Evolutionary conservation across 2,797 vertebrate species (phyloP).

Genomic region (Eurystomus glaucurus): DNA sequence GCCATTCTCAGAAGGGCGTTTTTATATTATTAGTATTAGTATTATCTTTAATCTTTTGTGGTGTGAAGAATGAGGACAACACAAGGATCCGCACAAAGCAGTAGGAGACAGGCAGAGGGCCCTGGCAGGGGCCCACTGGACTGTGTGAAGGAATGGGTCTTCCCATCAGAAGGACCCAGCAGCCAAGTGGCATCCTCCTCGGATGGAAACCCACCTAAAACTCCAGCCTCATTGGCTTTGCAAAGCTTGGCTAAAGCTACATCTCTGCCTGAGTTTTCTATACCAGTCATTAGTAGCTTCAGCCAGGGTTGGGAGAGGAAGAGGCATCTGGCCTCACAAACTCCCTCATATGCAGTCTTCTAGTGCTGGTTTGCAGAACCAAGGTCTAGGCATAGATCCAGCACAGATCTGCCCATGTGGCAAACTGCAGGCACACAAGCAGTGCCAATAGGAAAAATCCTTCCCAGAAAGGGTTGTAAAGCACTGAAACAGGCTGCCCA

Average conservation of each 20-base stretch:
- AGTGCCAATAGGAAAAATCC: neutral
- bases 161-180: neutral
- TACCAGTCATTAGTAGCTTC: neutral
- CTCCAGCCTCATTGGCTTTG: accelerated
- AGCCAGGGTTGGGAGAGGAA: neutral
- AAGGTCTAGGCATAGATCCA: neutral
- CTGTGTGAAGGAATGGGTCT: conserved; percentile 62
- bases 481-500: neutral
- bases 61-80: conserved; percentile 81
- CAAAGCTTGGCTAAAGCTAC: neutral
- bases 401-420: neutral
- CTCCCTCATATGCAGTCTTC: neutral
- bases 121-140: neutral
- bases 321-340: neutral
- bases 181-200: neutral
- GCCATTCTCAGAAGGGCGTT: conserved; percentile 79
- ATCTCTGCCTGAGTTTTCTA: neutral
- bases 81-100: conserved; percentile 53
- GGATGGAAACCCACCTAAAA: neutral
- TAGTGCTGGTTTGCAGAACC: neutral
- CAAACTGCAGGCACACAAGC: accelerated
- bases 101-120: neutral
- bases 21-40: conserved; percentile 81
- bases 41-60: conserved; percentile 88
- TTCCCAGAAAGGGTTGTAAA: neutral